Conservation (phyloP, 2,113 vertebrate genomes). For the Gnathonemus longibarbis region DNA sequence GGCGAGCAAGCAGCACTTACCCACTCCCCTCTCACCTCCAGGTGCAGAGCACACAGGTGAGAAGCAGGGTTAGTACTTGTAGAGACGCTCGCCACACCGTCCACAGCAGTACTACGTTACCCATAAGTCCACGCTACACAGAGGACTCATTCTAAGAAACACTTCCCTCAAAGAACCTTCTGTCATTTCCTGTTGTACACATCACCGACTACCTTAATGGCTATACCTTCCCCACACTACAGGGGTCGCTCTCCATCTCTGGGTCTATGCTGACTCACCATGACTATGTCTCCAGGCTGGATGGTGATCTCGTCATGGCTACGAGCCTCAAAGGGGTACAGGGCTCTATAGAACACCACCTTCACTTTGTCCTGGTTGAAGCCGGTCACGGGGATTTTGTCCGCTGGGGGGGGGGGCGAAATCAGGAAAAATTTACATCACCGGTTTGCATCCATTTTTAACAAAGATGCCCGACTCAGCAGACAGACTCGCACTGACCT, state of each 20-base stretch:
- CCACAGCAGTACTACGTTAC: neutral
- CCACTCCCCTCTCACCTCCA: slow-evolving; percentile 93
- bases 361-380: slow-evolving; percentile 79
- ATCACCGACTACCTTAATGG: neutral
- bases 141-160: neutral
- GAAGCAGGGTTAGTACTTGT: slow-evolving; percentile 53
- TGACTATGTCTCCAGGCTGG: slow-evolving; percentile 87
- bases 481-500: slow-evolving; percentile 55
- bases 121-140: slow-evolving; percentile 4
- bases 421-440: neutral
- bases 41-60: slow-evolving; percentile 57
- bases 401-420: slow-evolving; percentile 43
- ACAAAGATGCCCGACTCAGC: neutral
- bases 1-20: slow-evolving; percentile 64
- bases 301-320: slow-evolving; percentile 97
- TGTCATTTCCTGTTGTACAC: neutral
- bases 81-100: neutral
- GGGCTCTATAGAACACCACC: slow-evolving; percentile 89
- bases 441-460: neutral
- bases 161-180: neutral
- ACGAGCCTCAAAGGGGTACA: slow-evolving; percentile 94
- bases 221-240: neutral
- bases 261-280: slow-evolving; percentile 64
- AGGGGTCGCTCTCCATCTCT: neutral
- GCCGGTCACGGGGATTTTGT: slow-evolving; percentile 70